Conservation (phyloP, 2,113 vertebrate species). For the Pelecanoides urinatrix region DNA sequence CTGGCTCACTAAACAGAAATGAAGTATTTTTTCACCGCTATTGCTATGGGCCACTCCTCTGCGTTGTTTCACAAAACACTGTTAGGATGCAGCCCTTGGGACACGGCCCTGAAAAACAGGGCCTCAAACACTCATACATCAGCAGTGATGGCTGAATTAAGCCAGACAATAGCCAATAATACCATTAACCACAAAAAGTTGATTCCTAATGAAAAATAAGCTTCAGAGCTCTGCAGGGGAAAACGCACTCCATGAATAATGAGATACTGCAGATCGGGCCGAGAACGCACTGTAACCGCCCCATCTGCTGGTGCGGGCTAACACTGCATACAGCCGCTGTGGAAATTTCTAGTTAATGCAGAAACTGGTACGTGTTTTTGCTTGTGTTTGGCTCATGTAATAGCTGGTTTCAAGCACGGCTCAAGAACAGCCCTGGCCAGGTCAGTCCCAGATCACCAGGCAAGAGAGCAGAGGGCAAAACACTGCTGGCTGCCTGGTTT, state of each 20-base stretch:
- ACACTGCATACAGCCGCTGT: not conserved
- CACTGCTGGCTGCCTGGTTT: not conserved
- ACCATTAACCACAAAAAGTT: not conserved
- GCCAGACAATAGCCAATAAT: not conserved
- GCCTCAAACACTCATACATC: not conserved
- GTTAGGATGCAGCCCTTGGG: not conserved
- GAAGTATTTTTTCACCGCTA: not conserved
- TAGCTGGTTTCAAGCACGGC: accelerated
- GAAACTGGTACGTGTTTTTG: not conserved
- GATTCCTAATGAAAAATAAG: not conserved
- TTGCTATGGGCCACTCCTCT: not conserved
- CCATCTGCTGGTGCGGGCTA: constrained; percentile 32
- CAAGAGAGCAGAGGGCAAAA: not conserved
- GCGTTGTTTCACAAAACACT: not conserved
- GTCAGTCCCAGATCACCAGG: not conserved
- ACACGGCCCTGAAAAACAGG: not conserved
- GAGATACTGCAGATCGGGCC: not conserved
- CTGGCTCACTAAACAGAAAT: not conserved
- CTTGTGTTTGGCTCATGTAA: not conserved
- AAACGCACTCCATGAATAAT: not conserved
- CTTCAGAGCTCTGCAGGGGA: not conserved
- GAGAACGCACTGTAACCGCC: not conserved
- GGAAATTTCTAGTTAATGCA: not conserved
- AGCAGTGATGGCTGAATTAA: not conserved
- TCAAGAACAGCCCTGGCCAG: not conserved